phyloP scores from a whole-genome alignment of 37 sponge, comb jelly and placozoan species.

The Sycon ciliatum region DNA sequence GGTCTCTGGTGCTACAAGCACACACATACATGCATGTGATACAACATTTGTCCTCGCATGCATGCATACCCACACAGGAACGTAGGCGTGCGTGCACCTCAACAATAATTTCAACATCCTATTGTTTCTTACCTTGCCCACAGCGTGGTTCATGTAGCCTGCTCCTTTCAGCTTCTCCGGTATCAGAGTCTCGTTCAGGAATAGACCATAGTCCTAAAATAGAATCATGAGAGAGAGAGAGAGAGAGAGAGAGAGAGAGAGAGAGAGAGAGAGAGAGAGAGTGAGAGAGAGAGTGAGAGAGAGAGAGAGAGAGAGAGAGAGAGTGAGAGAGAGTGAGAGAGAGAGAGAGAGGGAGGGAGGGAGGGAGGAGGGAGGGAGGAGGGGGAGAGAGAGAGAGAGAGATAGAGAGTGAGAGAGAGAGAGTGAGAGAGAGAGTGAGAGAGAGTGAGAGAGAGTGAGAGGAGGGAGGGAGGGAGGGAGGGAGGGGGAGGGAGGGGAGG shows the following conservation, averaged over 20 bases:
- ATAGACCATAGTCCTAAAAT: background rate
- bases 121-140: background rate
- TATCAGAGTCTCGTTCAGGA: background rate
- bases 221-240: background rate
- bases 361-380: background rate
- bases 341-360: background rate
- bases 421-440: background rate
- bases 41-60: too few relatives aligned
- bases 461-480: background rate
- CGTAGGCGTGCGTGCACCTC: too few relatives aligned
- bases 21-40: too few relatives aligned
- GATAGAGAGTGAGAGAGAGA: background rate
- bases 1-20: too few relatives aligned
- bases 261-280: background rate
- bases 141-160: background rate
- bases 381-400: background rate
- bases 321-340: background rate
- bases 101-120: background rate
- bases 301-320: background rate
- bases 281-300: background rate
- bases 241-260: background rate
- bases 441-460: background rate
- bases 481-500: slow-evolving; percentile 27
- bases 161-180: slow-evolving; percentile 1
- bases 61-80: too few relatives aligned